Percentiles rank a stretch among this genome's conserved stretches.
These are phyloP conservation scores for Trigoniulus corallinus DNA, from an alignment of 1,140 invertebrate species.

Conservation along the genomic window DNA sequence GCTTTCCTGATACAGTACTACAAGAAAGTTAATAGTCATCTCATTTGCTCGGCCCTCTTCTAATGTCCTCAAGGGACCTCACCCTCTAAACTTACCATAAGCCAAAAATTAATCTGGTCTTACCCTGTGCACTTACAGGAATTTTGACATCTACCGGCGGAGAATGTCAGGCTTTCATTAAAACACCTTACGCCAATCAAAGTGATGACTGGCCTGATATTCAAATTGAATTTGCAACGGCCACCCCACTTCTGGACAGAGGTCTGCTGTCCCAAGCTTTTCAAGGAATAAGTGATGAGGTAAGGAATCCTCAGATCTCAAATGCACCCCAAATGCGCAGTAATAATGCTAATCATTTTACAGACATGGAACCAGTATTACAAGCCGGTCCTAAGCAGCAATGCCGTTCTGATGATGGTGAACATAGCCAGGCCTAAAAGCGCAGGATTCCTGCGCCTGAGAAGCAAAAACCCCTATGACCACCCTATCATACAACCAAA, in stretches of 20 bases:
- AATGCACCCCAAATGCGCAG: too few species aligned
- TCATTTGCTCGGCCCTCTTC: too few species aligned
- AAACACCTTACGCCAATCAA: constrained; percentile 58
- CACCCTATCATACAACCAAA: constrained; percentile 52
- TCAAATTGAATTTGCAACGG: constrained; percentile 66
- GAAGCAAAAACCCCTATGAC: constrained; percentile 48
- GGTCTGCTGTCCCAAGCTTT: too few species aligned
- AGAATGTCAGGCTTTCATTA: constrained; percentile 46
- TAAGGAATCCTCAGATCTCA: too few species aligned
- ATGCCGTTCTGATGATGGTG: neutral
- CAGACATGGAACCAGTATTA: neutral
- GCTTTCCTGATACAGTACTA: too few species aligned
- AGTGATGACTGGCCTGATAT: constrained; percentile 61
- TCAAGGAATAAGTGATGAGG: too few species aligned
- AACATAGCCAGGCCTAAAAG: neutral
- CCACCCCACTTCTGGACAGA: too few species aligned
- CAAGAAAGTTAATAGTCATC: too few species aligned
- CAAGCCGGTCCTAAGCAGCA: neutral
- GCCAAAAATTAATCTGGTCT: too few species aligned
- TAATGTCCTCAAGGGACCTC: too few species aligned
- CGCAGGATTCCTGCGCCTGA: constrained; percentile 42
- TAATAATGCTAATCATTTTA: too few species aligned
- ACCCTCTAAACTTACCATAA: neutral
- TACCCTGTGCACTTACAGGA: too few species aligned
- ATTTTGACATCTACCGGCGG: constrained; percentile 19